A percentile compares a stretch with the other conserved stretches of the same genome.
Evolutionary conservation across 92 coral and sea anemone species (phyloP).

Genomic region (Epizoanthus rinbou): DNA sequence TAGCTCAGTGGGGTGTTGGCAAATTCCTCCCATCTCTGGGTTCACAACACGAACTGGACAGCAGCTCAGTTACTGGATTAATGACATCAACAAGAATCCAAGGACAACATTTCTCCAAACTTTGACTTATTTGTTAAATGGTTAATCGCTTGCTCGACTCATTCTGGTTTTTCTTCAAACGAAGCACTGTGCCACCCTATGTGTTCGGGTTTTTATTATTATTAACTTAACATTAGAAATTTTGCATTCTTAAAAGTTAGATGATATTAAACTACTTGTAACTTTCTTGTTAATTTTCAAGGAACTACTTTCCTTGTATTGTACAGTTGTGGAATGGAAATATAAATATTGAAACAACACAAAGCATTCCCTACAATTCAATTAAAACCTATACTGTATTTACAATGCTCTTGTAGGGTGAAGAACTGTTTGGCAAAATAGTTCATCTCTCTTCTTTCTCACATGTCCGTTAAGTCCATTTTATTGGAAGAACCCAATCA

Average conservation of each 20-base stretch:
- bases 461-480: neutral
- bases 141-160: too few relatives aligned
- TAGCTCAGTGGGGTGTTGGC: too few relatives aligned
- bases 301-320: neutral
- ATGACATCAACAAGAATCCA: too few relatives aligned
- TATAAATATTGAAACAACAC: constrained; percentile 38
- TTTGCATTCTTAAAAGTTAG: constrained; percentile 35
- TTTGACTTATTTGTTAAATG: too few relatives aligned
- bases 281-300: constrained; percentile 16
- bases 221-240: constrained; percentile 15
- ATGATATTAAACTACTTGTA: constrained; percentile 3
- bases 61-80: too few relatives aligned
- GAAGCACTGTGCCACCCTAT: neutral
- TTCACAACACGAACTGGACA: too few relatives aligned
- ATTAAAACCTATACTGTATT: constrained; percentile 29
- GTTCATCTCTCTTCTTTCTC: neutral
- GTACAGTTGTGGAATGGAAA: constrained; percentile 25
- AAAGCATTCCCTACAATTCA: constrained; percentile 23
- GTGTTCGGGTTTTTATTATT: constrained; percentile 4
- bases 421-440: constrained; percentile 2
- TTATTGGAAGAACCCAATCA: neutral
- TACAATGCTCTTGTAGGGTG: constrained; percentile 11
- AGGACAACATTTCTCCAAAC: too few relatives aligned
- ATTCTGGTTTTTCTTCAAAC: too few relatives aligned
- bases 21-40: too few relatives aligned